phyloP scores from a whole-genome alignment of 2,113 vertebrate genomes.

The Corvus hawaiiensis region DNA sequence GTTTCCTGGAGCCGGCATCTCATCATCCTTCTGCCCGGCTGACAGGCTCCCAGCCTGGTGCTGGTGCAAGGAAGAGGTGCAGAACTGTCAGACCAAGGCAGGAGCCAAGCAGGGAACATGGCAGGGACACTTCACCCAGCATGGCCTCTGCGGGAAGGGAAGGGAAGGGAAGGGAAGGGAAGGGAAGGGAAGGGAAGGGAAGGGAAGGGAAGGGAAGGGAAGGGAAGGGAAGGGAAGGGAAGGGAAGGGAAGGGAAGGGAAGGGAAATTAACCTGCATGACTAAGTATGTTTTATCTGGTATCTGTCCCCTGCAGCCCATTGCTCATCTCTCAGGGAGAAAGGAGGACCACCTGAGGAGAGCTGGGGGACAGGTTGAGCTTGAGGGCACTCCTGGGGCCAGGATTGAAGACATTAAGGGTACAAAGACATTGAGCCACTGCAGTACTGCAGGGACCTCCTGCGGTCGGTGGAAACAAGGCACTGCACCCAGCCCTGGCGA shows the following conservation, averaged over 20 bases:
- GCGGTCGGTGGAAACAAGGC: background rate
- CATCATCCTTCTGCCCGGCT: background rate
- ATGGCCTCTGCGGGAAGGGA: background rate
- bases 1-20: background rate
- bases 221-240: background rate
- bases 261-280: background rate
- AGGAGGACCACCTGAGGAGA: background rate
- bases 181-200: background rate
- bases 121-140: background rate
- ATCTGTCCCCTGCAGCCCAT: background rate
- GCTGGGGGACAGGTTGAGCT: too few relatives aligned
- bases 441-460: background rate
- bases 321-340: background rate
- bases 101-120: background rate
- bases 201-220: background rate
- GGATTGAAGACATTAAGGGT: background rate
- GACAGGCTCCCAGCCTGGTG: fast-evolving
- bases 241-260: background rate
- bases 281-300: background rate
- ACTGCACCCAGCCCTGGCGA: background rate
- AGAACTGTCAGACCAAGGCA: background rate
- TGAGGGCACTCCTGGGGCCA: background rate
- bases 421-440: background rate
- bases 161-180: background rate
- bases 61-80: background rate